Base-by-base conservation (phyloP, 2,113 vertebrate genomes). In the Poeciliopsis retropinna region DNA sequence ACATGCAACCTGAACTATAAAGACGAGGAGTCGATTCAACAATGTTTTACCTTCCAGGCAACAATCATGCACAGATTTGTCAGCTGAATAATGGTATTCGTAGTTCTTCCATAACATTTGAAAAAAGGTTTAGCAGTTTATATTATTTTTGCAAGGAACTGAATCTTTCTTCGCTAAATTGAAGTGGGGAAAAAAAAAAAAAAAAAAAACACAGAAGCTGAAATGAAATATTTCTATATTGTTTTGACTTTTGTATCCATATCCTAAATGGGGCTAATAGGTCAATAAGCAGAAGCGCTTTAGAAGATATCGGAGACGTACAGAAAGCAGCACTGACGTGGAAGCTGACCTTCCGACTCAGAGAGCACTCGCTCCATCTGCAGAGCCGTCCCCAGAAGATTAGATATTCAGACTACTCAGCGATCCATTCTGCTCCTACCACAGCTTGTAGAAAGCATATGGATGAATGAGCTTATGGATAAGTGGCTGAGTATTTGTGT, bases 401-500 rank as follows among this genome's bases (percentile, higher is more conserved):
- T 39, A 81, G 30, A 67, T 69, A 34, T 70, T 74, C 64, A 0
- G 73, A n/a, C 75, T 76, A 34, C 72, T 73, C 17, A 64, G 60
- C 10, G 2, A 66, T 51, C 70, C 51, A 11, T 67, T 57, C 54
- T 41, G 54, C 66, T 73, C 22, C 9, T 15, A 37, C 68, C 60
- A 61, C 60, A 63, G 60, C 76, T 44, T 68, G 10, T 47, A 78
- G 73, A 84, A 64, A 78, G 74, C 66, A n/a, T 15, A 72, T 67
- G 71, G 76, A 70, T 77, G 73, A 73, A 77, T 68, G 65, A 70
- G 75, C 61, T 76, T 64, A 79, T 31, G 44, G 73, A 70, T 67
- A 60, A 83, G 57, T 82, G 83, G 79, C 28, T 76, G 44, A 80
- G 39, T 15, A 10, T 75, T 73, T 72, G 54, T 72, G 47, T 85